Evolutionary conservation across 2,888 invertebrate species (phyloP).

Genomic region (Crematogaster levior): DNA sequence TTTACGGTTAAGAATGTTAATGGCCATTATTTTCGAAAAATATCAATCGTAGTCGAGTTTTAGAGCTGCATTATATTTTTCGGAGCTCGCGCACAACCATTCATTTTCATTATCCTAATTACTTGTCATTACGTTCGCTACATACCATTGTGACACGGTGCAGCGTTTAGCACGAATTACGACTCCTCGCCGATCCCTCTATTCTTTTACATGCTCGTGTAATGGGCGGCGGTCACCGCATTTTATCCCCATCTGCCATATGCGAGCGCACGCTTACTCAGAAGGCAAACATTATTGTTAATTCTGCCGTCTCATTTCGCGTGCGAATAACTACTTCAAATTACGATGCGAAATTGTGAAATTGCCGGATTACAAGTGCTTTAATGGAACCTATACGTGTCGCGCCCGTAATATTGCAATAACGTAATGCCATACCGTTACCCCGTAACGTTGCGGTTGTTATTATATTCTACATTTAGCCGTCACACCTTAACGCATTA

Average conservation of each 20-base stretch:
- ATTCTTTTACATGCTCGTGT: neutral
- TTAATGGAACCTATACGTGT: conserved; percentile 17
- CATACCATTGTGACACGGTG: neutral
- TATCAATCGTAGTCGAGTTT: too few relatives aligned
- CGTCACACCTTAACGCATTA: conserved; percentile 13
- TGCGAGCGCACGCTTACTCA: conserved; percentile 1
- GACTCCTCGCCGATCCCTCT: neutral
- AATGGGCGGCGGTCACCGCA: conserved; percentile 3
- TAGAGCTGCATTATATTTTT: neutral
- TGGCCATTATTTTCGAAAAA: neutral
- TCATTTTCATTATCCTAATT: conserved; percentile 37
- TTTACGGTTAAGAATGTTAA: neutral
- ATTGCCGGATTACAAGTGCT: conserved; percentile 1
- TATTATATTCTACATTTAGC: conserved; percentile 25
- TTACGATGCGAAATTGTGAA: conserved; percentile 23
- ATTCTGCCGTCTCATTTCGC: conserved; percentile 40
- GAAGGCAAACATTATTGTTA: conserved; percentile 26
- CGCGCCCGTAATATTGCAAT: neutral
- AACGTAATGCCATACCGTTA: conserved; percentile 14
- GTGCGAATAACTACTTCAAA: conserved; percentile 31
- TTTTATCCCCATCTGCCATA: conserved; percentile 1
- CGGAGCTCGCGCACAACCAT: neutral
- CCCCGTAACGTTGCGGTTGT: neutral
- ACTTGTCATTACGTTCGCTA: neutral
- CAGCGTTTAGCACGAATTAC: conserved; percentile 13